Evolutionary conservation across 2,113 vertebrate genomes (phyloP), one percentile per base, ranked within the genome.

Genomic region (Glareola pratincola): DNA sequence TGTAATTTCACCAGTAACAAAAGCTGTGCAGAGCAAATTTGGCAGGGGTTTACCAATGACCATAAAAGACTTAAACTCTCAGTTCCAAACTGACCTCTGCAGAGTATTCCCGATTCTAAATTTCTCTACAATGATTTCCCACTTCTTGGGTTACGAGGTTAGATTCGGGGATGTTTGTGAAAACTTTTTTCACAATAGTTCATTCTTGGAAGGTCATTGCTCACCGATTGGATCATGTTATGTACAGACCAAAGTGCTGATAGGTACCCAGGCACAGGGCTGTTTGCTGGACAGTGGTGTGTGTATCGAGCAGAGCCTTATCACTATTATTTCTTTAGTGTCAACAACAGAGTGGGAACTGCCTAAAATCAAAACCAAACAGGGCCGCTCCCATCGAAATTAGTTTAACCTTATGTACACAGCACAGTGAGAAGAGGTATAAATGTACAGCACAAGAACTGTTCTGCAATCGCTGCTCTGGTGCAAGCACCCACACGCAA

Each of bases 311-410:
- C 64, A 77, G 5, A 69, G 41, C 59, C 82, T 94, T 97, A 95
- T 96, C 94, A 34, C 64, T 81, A 56, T 64, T 71, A 92, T 17
- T 12, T 89, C 80, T 91, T 82, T 85, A 82, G 43, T 78, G 83
- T 91, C 95, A 96, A 96, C 80, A 95, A 60, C 32, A 93, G 85
- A 94, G 95, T 76, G 66, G 86, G 84, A 97, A 87, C 73, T 68
- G 81, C 83, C 14, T 24, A 66, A 74, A 47, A 78, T 3, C 8
- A 4, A 94, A 94, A 91, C 16, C 76, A 94, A 94, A 94, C 7
- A 96, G 22, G 0, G 76, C 71, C 94, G 82, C 73, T 91, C 77
- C 88, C 57, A 87, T 24, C 1, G 0, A 43, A 92, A 82, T 21
- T 15, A 64, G 30, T 75, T 95, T 56, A 88, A 72, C 37, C 63